phyloP scores from a whole-genome alignment of 2,888 invertebrate genomes.

The Teinopalpus imperialis region DNA sequence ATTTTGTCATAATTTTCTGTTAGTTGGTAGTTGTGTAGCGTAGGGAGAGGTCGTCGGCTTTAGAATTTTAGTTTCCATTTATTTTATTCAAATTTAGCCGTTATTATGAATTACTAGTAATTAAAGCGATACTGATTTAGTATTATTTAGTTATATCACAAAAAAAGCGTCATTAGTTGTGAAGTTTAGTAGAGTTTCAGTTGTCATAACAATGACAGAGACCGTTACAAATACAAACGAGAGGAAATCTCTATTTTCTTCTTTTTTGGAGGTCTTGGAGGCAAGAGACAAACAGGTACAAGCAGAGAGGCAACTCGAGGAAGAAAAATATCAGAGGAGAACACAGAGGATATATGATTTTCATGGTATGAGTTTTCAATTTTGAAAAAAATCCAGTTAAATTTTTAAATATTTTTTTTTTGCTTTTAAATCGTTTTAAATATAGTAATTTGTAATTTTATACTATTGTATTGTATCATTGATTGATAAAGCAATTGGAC shows the following conservation, averaged over 20 bases:
- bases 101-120: slow-evolving; percentile 29
- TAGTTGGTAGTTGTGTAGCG: slow-evolving; percentile 52
- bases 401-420: no score
- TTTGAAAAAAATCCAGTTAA: background rate
- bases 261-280: slow-evolving; percentile 68
- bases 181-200: slow-evolving; percentile 12
- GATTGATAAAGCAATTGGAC: no score
- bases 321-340: slow-evolving; percentile 67
- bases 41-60: slow-evolving; percentile 48
- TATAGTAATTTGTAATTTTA: no score
- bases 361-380: slow-evolving; percentile 52
- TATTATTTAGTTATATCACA: slow-evolving; percentile 20
- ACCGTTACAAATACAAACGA: slow-evolving; percentile 73
- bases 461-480: no score
- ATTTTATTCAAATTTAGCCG: slow-evolving; percentile 26
- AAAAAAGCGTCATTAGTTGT: slow-evolving; percentile 14
- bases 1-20: no score
- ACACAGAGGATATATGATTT: slow-evolving; percentile 74
- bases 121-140: slow-evolving; percentile 3
- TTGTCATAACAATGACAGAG: slow-evolving; percentile 63
- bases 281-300: slow-evolving; percentile 62
- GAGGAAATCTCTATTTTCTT: slow-evolving; percentile 69
- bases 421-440: no score
- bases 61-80: slow-evolving; percentile 56
- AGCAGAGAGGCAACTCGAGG: slow-evolving; percentile 64